Conservation (phyloP, 2,888 invertebrate genomes). For the Ophonus ardosiacus region DNA sequence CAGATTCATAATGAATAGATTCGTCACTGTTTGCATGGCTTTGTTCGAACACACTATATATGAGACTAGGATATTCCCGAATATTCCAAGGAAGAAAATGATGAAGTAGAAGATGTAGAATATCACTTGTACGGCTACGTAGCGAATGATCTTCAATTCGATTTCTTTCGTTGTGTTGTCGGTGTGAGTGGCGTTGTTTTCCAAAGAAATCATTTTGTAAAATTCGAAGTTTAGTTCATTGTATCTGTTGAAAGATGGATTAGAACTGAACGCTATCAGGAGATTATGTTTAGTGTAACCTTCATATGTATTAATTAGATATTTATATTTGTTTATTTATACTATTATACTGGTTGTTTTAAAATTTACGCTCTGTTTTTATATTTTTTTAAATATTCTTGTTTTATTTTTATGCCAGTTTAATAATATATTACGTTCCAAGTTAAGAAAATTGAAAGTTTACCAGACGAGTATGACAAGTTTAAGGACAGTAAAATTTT, state of each 20-base stretch:
- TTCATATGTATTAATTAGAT: not conserved
- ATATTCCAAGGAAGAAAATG: conserved; percentile 89
- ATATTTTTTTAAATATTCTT: not conserved
- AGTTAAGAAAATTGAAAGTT: no score
- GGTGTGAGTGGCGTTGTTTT: conserved; percentile 13
- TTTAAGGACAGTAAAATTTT: no score
- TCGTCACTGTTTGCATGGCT: conserved; percentile 95
- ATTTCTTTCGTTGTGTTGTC: conserved; percentile 63
- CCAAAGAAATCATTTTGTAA: conserved; percentile 18
- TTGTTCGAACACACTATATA: conserved; percentile 90
- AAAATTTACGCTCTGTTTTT: not conserved
- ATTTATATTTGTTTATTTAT: not conserved
- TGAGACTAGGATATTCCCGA: conserved; percentile 90
- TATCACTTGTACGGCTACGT: conserved; percentile 81
- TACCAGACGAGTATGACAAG: no score
- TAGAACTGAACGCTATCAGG: not conserved
- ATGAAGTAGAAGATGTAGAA: conserved; percentile 86
- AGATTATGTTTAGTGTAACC: not conserved
- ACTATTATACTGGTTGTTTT: not conserved
- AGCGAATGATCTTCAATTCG: conserved; percentile 78
- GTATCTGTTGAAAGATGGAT: not conserved
- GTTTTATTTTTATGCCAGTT: not conserved
- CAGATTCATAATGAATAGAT: conserved; percentile 93
- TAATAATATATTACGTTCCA: no score
- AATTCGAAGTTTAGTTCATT: not conserved